phyloP scores from a whole-genome alignment of 2,888 invertebrate genomes.

The Ectemnius cavifrons region DNA sequence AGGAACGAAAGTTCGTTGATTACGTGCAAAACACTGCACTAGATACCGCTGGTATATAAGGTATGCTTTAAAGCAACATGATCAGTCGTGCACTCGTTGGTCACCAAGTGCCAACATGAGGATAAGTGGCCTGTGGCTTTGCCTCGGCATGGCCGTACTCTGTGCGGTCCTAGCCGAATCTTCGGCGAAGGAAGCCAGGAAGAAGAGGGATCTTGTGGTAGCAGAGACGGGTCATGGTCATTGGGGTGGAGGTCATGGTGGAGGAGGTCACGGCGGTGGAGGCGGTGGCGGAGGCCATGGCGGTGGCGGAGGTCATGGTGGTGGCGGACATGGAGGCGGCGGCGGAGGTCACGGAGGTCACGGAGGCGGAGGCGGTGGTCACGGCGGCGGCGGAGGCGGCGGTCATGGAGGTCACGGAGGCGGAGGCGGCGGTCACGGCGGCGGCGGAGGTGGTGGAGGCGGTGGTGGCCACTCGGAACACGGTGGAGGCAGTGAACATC shows the following conservation, averaged over 20 bases:
- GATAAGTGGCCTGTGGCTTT: conserved; percentile 55
- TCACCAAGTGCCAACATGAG: conserved; percentile 62
- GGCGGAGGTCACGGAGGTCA: conserved; percentile 12
- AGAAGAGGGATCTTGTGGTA: conserved; percentile 55
- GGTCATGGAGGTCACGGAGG: conserved; percentile 17
- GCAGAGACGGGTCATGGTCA: conserved; percentile 66
- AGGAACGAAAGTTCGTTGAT: conserved; percentile 70
- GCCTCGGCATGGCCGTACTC: conserved; percentile 63
- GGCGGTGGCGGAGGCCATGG: conserved; percentile 80
- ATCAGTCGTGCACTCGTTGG: conserved; percentile 69
- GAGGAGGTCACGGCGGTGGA: conserved; percentile 81
- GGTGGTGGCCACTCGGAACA: conserved; percentile 78
- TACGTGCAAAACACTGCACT: conserved; percentile 66
- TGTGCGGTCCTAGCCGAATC: conserved; percentile 61
- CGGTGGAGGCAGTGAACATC: conserved; percentile 86
- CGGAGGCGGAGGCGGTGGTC: neutral
- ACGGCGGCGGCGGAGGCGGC: conserved; percentile 8
- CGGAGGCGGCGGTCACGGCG: conserved; percentile 8
- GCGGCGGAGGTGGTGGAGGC: conserved; percentile 4
- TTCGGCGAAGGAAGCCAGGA: conserved; percentile 59
- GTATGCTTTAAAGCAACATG: conserved; percentile 59
- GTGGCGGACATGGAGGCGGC: conserved; percentile 21
- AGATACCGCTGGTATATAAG: conserved; percentile 71
- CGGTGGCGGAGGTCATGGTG: conserved; percentile 44
- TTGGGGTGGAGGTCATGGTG: conserved; percentile 81